Evolutionary conservation across 2,113 vertebrate species (phyloP).

Genomic region (Capreolus pygargus): DNA sequence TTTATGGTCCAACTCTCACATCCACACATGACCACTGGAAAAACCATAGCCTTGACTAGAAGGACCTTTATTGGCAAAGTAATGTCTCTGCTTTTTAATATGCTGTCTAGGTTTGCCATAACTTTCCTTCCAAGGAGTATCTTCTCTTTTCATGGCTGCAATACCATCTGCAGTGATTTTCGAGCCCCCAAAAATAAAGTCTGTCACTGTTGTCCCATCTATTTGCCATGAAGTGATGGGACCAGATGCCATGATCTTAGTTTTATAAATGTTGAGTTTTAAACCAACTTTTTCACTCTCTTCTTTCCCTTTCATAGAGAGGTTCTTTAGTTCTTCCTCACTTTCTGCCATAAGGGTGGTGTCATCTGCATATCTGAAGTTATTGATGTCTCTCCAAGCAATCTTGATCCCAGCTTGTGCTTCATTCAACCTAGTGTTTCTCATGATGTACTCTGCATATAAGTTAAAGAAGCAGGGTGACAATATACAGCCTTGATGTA

Average conservation of each 20-base stretch:
- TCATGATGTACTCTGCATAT: background rate
- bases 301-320: background rate
- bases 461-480: background rate
- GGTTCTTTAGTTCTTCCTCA: background rate
- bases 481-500: background rate
- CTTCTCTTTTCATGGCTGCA: background rate
- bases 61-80: accelerated
- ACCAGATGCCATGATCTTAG: background rate
- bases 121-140: background rate
- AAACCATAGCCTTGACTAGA: background rate
- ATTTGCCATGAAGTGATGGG: background rate
- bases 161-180: background rate
- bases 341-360: background rate
- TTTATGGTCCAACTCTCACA: background rate
- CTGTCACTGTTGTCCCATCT: background rate
- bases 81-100: background rate
- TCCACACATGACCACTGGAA: background rate
- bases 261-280: background rate
- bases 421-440: background rate
- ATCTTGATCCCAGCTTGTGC: background rate
- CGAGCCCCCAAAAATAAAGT: background rate
- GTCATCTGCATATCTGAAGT: background rate
- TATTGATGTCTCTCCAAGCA: background rate
- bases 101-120: background rate
- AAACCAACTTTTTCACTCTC: too few species aligned